These are phyloP conservation scores for Macquaria ambigua DNA, from an alignment of 2,113 vertebrate genomes.

Conservation along the genomic window DNA sequence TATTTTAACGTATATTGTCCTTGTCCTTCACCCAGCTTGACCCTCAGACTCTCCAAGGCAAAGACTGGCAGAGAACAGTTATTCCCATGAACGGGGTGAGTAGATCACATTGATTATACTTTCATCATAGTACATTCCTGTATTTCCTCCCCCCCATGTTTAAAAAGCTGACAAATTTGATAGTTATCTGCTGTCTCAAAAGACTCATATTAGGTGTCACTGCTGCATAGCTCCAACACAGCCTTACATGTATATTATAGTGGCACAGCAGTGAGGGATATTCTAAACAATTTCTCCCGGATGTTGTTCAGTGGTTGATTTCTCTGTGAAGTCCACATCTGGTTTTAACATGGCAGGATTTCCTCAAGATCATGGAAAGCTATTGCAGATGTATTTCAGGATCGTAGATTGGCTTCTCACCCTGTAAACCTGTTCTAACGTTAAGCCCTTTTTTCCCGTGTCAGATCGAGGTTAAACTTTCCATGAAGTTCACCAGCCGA, in stretches of 20 bases:
- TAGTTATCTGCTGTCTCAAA: neutral
- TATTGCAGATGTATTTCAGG: conserved; percentile 21
- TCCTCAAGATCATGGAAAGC: conserved; percentile 8
- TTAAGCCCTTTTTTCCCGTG: conserved; percentile 19
- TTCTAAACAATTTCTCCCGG: neutral
- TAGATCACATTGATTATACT: conserved; percentile 18
- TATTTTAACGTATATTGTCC: neutral
- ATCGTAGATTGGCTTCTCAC: neutral
- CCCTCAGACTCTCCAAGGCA: conserved; percentile 91
- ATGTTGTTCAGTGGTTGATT: conserved; percentile 8
- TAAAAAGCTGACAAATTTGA: neutral
- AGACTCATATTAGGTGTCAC: neutral
- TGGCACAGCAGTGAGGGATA: neutral
- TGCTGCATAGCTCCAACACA: neutral
- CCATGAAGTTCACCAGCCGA: conserved; percentile 96
- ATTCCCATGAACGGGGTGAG: conserved; percentile 97
- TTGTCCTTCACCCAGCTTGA: conserved; percentile 87
- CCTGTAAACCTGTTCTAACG: conserved; percentile 20
- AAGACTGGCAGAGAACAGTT: conserved; percentile 97
- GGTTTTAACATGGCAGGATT: conserved; percentile 38
- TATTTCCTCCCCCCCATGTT: neutral
- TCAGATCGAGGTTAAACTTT: conserved; percentile 97
- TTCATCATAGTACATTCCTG: neutral
- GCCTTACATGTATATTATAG: neutral
- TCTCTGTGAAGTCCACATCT: conserved; percentile 23